Evolutionary conservation across 2,113 vertebrate species (phyloP).

Genomic region (Hippocampus zosterae): DNA sequence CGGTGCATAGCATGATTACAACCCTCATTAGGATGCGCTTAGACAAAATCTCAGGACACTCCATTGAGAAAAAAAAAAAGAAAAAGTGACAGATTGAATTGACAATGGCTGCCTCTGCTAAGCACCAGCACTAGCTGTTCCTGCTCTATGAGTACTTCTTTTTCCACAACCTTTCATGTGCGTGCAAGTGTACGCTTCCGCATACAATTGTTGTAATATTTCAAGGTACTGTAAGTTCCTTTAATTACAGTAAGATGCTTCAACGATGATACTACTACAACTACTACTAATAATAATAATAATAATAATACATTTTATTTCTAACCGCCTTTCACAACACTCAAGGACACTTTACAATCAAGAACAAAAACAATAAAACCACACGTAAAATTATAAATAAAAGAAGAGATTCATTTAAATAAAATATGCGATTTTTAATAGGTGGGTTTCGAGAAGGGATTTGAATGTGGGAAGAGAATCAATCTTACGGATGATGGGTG

Average conservation of each 20-base stretch:
- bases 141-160: constrained; percentile 28
- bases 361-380: too few relatives aligned
- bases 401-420: too few relatives aligned
- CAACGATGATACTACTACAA: neutral
- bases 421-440: too few relatives aligned
- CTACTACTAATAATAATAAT: too few relatives aligned
- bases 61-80: constrained; percentile 14
- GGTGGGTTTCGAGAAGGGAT: too few relatives aligned
- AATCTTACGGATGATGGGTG: too few relatives aligned
- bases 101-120: constrained; percentile 21
- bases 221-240: neutral
- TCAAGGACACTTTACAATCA: too few relatives aligned
- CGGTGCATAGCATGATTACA: constrained; percentile 57
- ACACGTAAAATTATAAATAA: too few relatives aligned
- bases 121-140: constrained; percentile 37
- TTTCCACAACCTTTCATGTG: constrained; percentile 21
- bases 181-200: constrained; percentile 3
- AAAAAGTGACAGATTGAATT: constrained; percentile 25
- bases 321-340: too few relatives aligned
- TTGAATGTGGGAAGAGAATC: too few relatives aligned
- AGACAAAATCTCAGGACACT: constrained; percentile 44
- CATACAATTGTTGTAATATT: neutral
- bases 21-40: constrained; percentile 55
- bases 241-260: neutral
- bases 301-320: too few relatives aligned